Evolutionary conservation across 92 coral and sea anemone species (phyloP).

Genomic region (Epizoanthus rinbou): DNA sequence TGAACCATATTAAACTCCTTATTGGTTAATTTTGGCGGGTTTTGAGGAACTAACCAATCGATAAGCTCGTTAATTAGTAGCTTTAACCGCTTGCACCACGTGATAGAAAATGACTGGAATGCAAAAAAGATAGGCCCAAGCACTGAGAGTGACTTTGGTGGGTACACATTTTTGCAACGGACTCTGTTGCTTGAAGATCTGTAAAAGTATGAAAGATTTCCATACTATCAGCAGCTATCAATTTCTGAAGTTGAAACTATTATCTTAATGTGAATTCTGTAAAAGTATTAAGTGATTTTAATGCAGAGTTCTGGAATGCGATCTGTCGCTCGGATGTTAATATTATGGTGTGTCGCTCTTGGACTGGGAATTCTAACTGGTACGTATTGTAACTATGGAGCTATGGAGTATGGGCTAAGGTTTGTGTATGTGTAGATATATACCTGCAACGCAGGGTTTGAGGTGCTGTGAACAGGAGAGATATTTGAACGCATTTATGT

Average conservation of each 20-base stretch:
- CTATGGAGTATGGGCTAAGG: neutral
- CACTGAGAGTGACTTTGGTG: neutral
- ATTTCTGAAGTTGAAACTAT: constrained; percentile 20
- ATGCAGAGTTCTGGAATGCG: constrained; percentile 38
- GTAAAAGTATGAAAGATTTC: constrained; percentile 18
- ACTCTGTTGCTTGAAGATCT: constrained; percentile 18
- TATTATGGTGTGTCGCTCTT: constrained; percentile 21
- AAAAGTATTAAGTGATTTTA: neutral
- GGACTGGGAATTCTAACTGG: constrained; percentile 16
- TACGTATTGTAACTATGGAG: neutral
- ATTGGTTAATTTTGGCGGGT: constrained; percentile 41
- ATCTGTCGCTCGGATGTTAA: constrained; percentile 3
- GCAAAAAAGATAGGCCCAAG: constrained; percentile 21
- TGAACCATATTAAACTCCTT: constrained; percentile 2
- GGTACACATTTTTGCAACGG: constrained; percentile 1
- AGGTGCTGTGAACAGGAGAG: neutral
- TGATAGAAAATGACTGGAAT: constrained; percentile 34
- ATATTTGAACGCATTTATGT: neutral
- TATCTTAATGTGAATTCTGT: constrained; percentile 17
- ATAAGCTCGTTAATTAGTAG: constrained; percentile 32
- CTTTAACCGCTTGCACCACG: constrained; percentile 16
- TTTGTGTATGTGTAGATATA: neutral
- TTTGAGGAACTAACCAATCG: constrained; percentile 23
- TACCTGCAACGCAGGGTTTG: neutral
- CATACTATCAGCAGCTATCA: neutral